Evolutionary conservation across 2,888 invertebrate genomes (phyloP), one percentile per base, ranked within the genome.

Genomic region (Cotesia congregata): DNA sequence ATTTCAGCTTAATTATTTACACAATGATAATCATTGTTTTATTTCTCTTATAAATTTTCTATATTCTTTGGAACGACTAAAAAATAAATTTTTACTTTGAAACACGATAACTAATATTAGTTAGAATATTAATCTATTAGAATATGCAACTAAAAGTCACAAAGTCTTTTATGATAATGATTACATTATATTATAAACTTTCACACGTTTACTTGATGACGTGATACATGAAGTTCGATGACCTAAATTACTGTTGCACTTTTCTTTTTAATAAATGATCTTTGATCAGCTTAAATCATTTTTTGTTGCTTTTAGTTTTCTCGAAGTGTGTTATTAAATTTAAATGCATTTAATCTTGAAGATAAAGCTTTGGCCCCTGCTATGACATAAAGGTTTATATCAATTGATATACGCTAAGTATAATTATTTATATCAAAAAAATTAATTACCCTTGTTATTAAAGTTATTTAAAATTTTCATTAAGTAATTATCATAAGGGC

Each of bases 141-240:
- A 30, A 30, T 50, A 50, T 50, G 50, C 9, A 50, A 50, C 7
- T 50, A 50, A 50, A 50, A 50, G 7, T 30, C 30, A 20, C 20
- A 59, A 20, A 65, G 60, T 65, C 75, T 71, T 62, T 62, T n/a
- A 7, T 60, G 39, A 60, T 30, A 30, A 67, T 39, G 38, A 61
- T 40, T 17, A 40, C 39, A 41, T 50, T 65, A 15, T 9, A 71
- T 67, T 71, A 65, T 61, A 50, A 59, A 59, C 75, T 75, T 75
- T 75, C 75, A 75, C 75, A 75, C 70, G 65, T 71, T 60, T 30
- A 65, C 65, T 75, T 61, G 67, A 64, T 69, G 41, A 62, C n/a
- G 60, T 59, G 60, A 59, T 70, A 30, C 50, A 50, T 50, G 5
- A 71, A 71, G 75, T 75, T 72, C 71, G 71, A 71, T 62, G 75